Base-by-base conservation (phyloP, 2,797 vertebrate species). In the Eulemur coronatus region DNA sequence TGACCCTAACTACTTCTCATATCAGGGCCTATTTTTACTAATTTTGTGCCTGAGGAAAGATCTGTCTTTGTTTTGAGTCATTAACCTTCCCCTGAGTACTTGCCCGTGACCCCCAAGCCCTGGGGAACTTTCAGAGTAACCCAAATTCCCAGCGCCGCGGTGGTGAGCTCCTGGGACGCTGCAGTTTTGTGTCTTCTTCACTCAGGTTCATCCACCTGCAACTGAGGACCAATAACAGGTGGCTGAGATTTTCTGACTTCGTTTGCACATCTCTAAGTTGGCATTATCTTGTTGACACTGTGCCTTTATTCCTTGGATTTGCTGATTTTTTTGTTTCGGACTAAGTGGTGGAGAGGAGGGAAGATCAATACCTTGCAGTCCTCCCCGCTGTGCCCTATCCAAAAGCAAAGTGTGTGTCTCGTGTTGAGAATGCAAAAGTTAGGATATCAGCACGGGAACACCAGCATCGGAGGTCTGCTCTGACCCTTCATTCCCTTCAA, bases 391-490 rank as follows among this genome's bases (percentile, higher is more conserved):
- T 17, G 26, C 4, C n/a, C 38, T 20, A 1, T 35, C 22, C 1
- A 6, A 88, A 61, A 63, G 35, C 52, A 30, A 12, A 63, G 18
- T 9, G 24, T 79, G 61, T 73, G 48, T 55, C 67, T 5, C 3
- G 1, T 69, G 65, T 59, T 12, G 15, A 46, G 63, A 57, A 11
- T 33, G 22, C 8, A 30, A 28, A 5, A 26, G 76, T n/a, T 24
- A 33, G 82, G 20, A 20, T 10, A 4, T 38, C 38, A 73, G 61
- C 46, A 0, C 24, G 7, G 41, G 46, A 28, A 5, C 9, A 0
- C 33, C 13, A 9, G 43, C 15, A 0, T 7, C 1, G 5, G 46
- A 43, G 33, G 5, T n/a, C 24, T 13, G 10, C 41, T 26, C 67
- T 38, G 52, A 43, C 0, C 0, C 30, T 28, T 48, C 11, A 1